Evolutionary conservation across 2,113 vertebrate species (phyloP).

Genomic region (Xyliphius kryptos): DNA sequence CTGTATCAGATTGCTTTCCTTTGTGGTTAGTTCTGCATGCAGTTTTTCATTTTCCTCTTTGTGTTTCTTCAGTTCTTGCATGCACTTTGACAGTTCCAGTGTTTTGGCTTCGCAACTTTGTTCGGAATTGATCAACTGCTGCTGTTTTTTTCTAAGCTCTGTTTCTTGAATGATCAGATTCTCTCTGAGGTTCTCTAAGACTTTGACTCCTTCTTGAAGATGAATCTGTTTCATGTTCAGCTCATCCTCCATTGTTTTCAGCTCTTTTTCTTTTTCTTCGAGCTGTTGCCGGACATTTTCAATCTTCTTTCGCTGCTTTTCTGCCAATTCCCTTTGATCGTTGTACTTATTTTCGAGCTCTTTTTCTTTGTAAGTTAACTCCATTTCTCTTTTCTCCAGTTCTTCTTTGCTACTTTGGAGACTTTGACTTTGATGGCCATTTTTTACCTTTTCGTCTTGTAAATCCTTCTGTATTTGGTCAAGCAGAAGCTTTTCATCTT

Average conservation of each 20-base stretch:
- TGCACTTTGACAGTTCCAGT: constrained; percentile 6
- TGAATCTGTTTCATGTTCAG: constrained; percentile 29
- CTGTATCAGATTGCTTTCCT: constrained; percentile 26
- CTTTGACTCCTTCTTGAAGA: constrained; percentile 27
- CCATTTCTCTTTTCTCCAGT: constrained; percentile 16
- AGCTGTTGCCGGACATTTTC: constrained; percentile 35
- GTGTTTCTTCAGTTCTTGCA: constrained; percentile 28
- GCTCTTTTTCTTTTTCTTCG: constrained; percentile 33
- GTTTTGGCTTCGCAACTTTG: constrained; percentile 17
- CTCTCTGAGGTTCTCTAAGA: constrained; percentile 9
- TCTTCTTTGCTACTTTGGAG: constrained; percentile 4
- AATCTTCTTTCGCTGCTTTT: constrained; percentile 35
- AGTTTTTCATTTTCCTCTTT: constrained; percentile 25
- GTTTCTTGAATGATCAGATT: constrained; percentile 22
- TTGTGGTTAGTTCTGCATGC: constrained; percentile 24
- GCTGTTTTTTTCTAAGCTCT: constrained; percentile 24
- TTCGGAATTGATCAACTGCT: background rate
- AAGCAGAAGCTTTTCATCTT: constrained; percentile 18
- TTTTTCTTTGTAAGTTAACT: constrained; percentile 19
- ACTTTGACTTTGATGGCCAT: constrained; percentile 13
- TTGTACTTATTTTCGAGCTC: constrained; percentile 9
- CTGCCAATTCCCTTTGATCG: constrained; percentile 17
- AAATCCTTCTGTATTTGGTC: constrained; percentile 21
- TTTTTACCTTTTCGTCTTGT: constrained; percentile 20
- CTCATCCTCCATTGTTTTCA: constrained; percentile 25